Conservation (phyloP, 2,797 vertebrate genomes). For the Hippocampus kuda region DNA sequence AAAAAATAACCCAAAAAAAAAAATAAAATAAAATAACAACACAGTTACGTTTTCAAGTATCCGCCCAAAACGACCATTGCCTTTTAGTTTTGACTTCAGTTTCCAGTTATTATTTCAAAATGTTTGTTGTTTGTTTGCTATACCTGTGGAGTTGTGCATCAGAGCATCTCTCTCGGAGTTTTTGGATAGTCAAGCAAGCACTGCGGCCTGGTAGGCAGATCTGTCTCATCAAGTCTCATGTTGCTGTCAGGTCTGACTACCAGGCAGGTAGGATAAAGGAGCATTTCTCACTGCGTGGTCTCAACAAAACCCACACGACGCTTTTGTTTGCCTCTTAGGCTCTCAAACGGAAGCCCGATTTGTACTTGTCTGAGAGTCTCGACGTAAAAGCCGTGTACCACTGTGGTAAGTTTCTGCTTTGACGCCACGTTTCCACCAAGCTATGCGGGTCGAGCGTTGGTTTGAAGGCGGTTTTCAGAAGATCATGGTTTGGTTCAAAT, state of each 20-base stretch:
- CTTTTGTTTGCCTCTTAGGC: constrained; percentile 82
- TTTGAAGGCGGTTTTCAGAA: neutral
- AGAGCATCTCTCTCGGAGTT: constrained; percentile 62
- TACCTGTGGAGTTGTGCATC: constrained; percentile 68
- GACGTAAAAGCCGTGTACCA: constrained; percentile 97
- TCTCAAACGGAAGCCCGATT: constrained; percentile 96
- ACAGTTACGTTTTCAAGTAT: constrained; percentile 48
- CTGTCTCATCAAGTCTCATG: constrained; percentile 43
- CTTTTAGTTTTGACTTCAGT: constrained; percentile 71
- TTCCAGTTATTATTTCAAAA: constrained; percentile 62
- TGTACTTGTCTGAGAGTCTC: constrained; percentile 91
- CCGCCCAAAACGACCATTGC: constrained; percentile 57
- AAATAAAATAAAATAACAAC: constrained; percentile 8
- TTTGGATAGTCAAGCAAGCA: constrained; percentile 54
- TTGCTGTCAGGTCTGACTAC: constrained; percentile 55
- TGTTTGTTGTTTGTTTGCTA: constrained; percentile 73
- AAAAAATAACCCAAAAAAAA: no score
- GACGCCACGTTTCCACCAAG: neutral
- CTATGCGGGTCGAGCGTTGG: neutral
- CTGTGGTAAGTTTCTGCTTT: constrained; percentile 80
- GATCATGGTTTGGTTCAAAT: neutral
- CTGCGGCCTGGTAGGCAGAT: constrained; percentile 63
- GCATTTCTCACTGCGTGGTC: constrained; percentile 25
- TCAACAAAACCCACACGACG: constrained; percentile 55
- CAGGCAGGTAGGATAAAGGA: constrained; percentile 53